Evolutionary conservation across 2,113 vertebrate species (phyloP).

Genomic region (Nesogale talazaci): DNA sequence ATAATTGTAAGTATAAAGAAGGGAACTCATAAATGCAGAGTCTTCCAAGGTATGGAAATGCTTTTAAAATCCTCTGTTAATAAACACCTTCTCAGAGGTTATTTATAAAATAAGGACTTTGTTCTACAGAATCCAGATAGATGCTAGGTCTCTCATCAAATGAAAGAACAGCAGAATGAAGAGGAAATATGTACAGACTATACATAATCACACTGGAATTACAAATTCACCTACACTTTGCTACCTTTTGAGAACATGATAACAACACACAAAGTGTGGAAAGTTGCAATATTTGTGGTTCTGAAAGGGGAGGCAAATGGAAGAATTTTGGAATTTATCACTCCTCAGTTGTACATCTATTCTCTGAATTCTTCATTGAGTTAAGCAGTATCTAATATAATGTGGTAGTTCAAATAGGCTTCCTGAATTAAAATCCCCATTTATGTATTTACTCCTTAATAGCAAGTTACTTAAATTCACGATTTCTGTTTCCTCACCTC

Average conservation of each 20-base stretch:
- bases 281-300: not conserved
- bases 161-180: not conserved
- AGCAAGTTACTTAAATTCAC: not conserved
- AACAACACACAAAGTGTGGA: not conserved
- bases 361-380: too few species aligned
- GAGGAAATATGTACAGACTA: not conserved
- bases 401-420: too few species aligned
- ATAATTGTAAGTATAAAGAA: conserved; percentile 38
- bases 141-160: not conserved
- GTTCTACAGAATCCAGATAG: conserved; percentile 25
- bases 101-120: not conserved
- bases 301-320: not conserved
- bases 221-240: conserved; percentile 21
- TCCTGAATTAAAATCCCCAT: too few species aligned
- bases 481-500: conserved; percentile 15
- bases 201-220: not conserved
- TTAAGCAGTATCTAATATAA: not conserved
- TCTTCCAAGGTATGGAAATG: not conserved
- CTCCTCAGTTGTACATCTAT: not conserved
- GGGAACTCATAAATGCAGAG: conserved; percentile 3
- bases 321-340: not conserved
- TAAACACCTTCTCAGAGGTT: not conserved
- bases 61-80: conserved; percentile 8
- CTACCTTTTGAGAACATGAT: conserved; percentile 19
- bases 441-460: too few species aligned